These are phyloP conservation scores for Anguilla rostrata DNA, from an alignment of 2,113 vertebrate species.

Conservation along the genomic window DNA sequence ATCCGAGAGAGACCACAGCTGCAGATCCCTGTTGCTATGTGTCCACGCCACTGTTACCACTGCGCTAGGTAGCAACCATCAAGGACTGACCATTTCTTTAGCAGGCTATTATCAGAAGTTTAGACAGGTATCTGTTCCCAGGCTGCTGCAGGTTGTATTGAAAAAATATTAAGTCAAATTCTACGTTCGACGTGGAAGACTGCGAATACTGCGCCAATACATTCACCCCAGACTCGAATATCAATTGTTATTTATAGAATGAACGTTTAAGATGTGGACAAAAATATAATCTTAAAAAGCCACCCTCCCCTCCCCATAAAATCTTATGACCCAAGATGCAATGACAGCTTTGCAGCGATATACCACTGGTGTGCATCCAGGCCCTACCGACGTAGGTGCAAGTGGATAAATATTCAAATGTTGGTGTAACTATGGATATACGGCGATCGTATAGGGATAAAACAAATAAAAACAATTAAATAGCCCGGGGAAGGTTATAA, in stretches of 20 bases:
- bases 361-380: neutral
- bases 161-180: neutral
- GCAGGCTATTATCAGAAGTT: constrained; percentile 29
- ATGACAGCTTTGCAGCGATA: neutral
- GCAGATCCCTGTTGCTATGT: constrained; percentile 38
- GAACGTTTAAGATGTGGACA: neutral
- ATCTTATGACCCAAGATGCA: neutral
- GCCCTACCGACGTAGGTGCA: neutral
- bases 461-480: neutral
- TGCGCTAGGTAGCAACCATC: constrained; percentile 16
- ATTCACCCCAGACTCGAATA: neutral
- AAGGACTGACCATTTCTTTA: constrained; percentile 1
- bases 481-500: neutral
- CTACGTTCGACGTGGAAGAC: constrained; percentile 2
- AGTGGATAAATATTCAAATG: neutral
- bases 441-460: no score
- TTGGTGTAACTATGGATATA: neutral
- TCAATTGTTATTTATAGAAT: constrained; percentile 7
- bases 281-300: neutral
- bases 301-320: constrained; percentile 13
- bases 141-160: neutral
- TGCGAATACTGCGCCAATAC: constrained; percentile 16
- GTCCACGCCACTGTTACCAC: constrained; percentile 36
- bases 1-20: constrained; percentile 5
- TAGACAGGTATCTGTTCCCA: neutral